Conservation (phyloP, 2,888 invertebrate genomes). For the Listrodromus nycthemerus region DNA sequence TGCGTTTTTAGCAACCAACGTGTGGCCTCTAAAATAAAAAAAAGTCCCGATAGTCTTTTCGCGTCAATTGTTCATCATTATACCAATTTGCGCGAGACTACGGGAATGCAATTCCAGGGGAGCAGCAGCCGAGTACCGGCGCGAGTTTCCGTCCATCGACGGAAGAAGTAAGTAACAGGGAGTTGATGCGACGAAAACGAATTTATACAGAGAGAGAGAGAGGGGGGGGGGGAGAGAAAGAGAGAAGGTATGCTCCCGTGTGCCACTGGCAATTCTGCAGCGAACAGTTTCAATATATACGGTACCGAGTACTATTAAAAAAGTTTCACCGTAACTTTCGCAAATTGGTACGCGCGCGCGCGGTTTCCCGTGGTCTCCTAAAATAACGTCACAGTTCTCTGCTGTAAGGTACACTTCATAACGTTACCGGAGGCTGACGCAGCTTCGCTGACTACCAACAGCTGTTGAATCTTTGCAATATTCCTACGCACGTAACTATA, state of each 20-base stretch:
- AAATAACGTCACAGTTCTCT: constrained; percentile 66
- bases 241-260: constrained; percentile 17
- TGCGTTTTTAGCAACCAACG: not conserved
- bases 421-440: constrained; percentile 12
- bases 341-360: constrained; percentile 59
- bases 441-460: not conserved
- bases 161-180: constrained; percentile 20
- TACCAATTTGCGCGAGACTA: not conserved
- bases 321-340: constrained; percentile 65
- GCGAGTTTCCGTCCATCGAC: not conserved
- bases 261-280: not conserved
- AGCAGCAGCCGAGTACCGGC: not conserved
- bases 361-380: constrained; percentile 55
- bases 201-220: constrained; percentile 37
- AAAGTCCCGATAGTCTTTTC: not conserved
- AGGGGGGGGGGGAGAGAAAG: not conserved
- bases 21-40: not conserved
- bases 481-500: constrained; percentile 49
- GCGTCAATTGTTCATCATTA: too few species aligned
- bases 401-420: constrained; percentile 62
- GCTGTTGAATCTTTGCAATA: constrained; percentile 57
- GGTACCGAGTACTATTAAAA: constrained; percentile 57
- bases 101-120: not conserved
- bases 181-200: constrained; percentile 52
- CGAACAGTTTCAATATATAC: constrained; percentile 18